Evolutionary conservation across 2,797 vertebrate genomes (phyloP).

Genomic region (Propithecus perrieri): DNA sequence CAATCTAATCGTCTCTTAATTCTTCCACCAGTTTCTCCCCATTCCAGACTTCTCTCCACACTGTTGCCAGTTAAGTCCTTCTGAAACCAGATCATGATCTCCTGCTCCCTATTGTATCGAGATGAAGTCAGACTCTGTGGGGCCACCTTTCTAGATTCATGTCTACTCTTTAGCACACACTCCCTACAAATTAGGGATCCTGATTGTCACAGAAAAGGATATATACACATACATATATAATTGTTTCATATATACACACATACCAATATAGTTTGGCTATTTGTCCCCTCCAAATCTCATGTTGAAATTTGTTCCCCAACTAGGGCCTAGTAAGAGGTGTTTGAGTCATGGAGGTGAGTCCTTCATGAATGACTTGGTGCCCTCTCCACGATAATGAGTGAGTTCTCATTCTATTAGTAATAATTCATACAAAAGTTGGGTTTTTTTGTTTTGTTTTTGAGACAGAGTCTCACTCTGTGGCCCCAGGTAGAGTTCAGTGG

Average conservation of each 20-base stretch:
- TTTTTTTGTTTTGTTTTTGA: no score
- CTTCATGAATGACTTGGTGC: background rate
- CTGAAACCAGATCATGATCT: background rate
- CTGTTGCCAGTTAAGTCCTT: background rate
- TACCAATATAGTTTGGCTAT: background rate
- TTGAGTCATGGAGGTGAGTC: background rate
- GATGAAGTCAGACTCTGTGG: background rate
- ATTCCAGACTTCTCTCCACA: background rate
- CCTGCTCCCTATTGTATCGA: background rate
- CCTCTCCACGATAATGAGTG: background rate
- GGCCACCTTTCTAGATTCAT: background rate
- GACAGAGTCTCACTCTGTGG: no score
- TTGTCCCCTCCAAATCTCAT: background rate
- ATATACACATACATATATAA: background rate
- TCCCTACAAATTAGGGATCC: background rate
- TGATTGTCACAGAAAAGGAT: background rate
- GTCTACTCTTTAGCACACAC: background rate
- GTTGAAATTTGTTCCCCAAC: background rate
- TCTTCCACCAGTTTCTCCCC: background rate
- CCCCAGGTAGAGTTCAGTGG: no score
- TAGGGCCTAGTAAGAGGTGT: background rate
- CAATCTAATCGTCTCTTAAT: background rate
- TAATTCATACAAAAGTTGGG: no score
- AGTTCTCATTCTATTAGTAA: background rate
- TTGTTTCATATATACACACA: background rate